phyloP scores from a whole-genome alignment of 1,140 invertebrate genomes.

The Mylabris phalerata region DNA sequence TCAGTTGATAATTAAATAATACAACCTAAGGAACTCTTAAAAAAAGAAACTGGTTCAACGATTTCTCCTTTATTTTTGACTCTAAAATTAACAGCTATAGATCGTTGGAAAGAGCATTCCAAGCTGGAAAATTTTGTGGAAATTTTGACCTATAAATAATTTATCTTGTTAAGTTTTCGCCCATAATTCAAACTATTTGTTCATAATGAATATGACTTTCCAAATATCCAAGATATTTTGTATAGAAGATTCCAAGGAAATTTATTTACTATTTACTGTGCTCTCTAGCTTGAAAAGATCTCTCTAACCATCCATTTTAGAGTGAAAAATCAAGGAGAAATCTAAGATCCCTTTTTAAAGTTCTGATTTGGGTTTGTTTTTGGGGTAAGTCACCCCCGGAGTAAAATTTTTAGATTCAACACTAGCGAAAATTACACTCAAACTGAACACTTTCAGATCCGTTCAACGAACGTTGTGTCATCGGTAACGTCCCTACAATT shows the following conservation, averaged over 20 bases:
- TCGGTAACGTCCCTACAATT: constrained; percentile 59
- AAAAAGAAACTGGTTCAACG: too few relatives aligned
- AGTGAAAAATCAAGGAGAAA: background rate
- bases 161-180: background rate
- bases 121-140: background rate
- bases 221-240: too few relatives aligned
- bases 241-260: too few relatives aligned
- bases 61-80: too few relatives aligned
- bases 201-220: too few relatives aligned
- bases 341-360: background rate
- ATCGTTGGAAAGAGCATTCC: background rate
- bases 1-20: too few relatives aligned
- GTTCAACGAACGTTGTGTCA: background rate
- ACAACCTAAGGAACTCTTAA: too few relatives aligned
- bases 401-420: background rate
- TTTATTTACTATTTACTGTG: too few relatives aligned
- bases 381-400: background rate
- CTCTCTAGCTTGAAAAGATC: too few relatives aligned
- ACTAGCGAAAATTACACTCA: background rate
- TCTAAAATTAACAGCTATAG: too few relatives aligned
- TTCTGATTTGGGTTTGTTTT: too few relatives aligned
- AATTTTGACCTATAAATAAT: background rate
- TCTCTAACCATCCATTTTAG: background rate
- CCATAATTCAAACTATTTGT: too few relatives aligned
- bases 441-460: background rate